Percentiles rank a stretch among this genome's conserved stretches.
Evolutionary conservation across 2,797 vertebrate species (phyloP).

Genomic region (Sebastes hubbsi): DNA sequence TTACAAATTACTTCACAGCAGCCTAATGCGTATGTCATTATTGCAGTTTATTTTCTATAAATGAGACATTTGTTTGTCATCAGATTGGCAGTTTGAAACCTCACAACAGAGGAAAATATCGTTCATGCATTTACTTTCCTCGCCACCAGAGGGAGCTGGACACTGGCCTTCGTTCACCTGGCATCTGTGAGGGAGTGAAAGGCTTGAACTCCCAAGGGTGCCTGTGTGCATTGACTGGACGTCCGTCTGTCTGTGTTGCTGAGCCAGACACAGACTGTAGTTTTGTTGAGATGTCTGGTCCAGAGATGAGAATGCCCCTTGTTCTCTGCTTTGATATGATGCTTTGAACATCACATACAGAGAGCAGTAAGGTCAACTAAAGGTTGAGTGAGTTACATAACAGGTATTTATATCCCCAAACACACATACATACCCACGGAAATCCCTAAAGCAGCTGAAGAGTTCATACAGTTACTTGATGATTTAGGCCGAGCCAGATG

Average conservation of each 20-base stretch:
- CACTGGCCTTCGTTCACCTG: conserved; percentile 31
- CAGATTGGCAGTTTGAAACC: not conserved
- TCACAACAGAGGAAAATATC: not conserved
- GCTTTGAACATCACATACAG: conserved; percentile 41
- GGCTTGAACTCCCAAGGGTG: conserved; percentile 10
- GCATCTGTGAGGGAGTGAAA: not conserved
- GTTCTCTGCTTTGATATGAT: conserved; percentile 26
- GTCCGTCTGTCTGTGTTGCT: not conserved
- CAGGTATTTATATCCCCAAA: conserved; percentile 23
- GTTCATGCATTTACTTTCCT: not conserved
- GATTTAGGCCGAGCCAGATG: not conserved
- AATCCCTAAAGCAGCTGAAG: not conserved
- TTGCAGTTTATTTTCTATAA: conserved; percentile 30
- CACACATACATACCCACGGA: not conserved
- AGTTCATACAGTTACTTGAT: not conserved
- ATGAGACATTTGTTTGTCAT: conserved; percentile 35
- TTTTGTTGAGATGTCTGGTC: conserved; percentile 1
- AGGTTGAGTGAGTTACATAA: conserved; percentile 12
- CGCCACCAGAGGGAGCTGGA: conserved; percentile 71
- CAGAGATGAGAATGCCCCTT: conserved; percentile 12
- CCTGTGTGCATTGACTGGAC: conserved; percentile 13
- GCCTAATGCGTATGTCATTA: conserved; percentile 34
- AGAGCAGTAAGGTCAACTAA: conserved; percentile 30
- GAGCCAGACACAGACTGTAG: not conserved
- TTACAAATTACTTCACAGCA: conserved; percentile 4